These are phyloP conservation scores for Ophion slaviceki DNA, from an alignment of 2,888 invertebrate species.

Conservation along the genomic window DNA sequence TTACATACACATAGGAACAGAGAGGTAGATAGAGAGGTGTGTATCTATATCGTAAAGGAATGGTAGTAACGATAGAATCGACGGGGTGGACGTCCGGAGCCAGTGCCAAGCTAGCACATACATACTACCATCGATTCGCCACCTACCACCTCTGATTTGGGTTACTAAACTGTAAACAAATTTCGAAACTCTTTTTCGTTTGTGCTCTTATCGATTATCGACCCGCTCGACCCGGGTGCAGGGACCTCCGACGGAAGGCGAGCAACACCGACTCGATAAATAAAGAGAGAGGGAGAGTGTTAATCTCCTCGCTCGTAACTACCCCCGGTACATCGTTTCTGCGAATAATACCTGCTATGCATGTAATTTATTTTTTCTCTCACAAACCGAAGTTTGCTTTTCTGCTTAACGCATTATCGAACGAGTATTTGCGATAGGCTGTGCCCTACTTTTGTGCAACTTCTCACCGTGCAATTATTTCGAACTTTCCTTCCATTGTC, in stretches of 20 bases:
- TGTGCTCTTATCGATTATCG: constrained; percentile 80
- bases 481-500: no score
- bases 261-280: constrained; percentile 44
- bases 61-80: no score
- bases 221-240: constrained; percentile 76
- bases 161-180: constrained; percentile 83
- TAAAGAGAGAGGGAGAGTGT: constrained; percentile 14
- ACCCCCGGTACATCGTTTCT: constrained; percentile 65
- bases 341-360: constrained; percentile 70
- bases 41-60: no score
- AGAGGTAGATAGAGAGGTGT: no score
- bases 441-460: constrained; percentile 7
- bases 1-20: neutral
- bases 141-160: constrained; percentile 76
- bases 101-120: neutral
- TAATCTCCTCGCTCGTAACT: constrained; percentile 11
- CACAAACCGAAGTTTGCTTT: constrained; percentile 29
- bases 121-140: constrained; percentile 23
- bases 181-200: constrained; percentile 75
- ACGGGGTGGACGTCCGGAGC: no score
- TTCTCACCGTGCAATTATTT: neutral
- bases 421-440: constrained; percentile 10
- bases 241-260: constrained; percentile 75
- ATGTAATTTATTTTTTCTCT: constrained; percentile 14
- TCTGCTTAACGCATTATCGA: constrained; percentile 32